A percentile compares a stretch with the other conserved stretches of the same genome.
Conservation (phyloP, 2,113 vertebrate genomes). For the Gymnorhina tibicen region DNA sequence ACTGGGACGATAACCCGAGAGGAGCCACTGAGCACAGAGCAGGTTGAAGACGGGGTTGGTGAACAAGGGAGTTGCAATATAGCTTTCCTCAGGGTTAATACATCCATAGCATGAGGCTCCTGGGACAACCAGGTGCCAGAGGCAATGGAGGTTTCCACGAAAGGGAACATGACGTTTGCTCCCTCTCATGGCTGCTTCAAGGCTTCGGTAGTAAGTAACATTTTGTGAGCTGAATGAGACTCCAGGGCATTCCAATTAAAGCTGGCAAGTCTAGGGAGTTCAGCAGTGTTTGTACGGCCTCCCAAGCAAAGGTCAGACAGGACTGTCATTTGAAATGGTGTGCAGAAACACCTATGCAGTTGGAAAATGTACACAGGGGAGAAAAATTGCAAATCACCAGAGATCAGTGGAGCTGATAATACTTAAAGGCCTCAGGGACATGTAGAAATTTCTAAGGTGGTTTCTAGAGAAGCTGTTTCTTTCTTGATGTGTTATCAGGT, state of each 20-base stretch:
- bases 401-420: not conserved
- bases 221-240: not conserved
- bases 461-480: not conserved
- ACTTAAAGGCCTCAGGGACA: not conserved
- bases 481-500: not conserved
- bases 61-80: fast-evolving
- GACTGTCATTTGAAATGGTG: not conserved
- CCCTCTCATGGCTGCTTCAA: not conserved
- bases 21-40: not conserved
- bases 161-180: not conserved
- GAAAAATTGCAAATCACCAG: not conserved
- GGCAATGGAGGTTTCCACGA: not conserved
- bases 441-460: not conserved
- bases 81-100: not conserved
- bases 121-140: not conserved
- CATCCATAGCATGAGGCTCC: fast-evolving
- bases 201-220: not conserved
- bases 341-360: not conserved
- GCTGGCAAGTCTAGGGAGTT: not conserved
- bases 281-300: not conserved
- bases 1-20: not conserved
- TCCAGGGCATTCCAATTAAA: not conserved
- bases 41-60: not conserved
- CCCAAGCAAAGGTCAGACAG: not conserved
- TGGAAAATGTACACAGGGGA: not conserved